Percentiles rank a stretch among this genome's conserved stretches.
Evolutionary conservation across 2,113 vertebrate genomes (phyloP).

Genomic region (Xenopus tropicalis): DNA sequence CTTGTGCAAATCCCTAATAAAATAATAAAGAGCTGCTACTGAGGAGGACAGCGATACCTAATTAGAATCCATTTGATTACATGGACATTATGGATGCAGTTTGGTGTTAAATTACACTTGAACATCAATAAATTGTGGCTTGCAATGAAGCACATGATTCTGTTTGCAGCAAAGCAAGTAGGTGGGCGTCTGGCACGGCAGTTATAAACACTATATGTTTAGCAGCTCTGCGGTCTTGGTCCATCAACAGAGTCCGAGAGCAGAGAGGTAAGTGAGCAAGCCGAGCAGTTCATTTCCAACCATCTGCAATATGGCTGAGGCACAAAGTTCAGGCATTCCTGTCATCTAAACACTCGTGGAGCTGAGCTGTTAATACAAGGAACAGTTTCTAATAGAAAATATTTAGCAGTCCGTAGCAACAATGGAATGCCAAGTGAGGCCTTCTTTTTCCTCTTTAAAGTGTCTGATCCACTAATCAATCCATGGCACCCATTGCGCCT

Average conservation of each 20-base stretch:
- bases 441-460: not conserved
- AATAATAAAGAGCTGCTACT: too few relatives aligned
- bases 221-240: not conserved
- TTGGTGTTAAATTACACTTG: conserved; percentile 10
- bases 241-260: not conserved
- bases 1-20: too few relatives aligned
- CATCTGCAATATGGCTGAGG: conserved; percentile 61
- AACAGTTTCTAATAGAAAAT: conserved; percentile 61
- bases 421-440: conserved; percentile 63
- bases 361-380: conserved; percentile 54
- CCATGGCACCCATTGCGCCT: not conserved
- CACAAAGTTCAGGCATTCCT: conserved; percentile 58
- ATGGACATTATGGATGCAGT: not conserved
- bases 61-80: not conserved
- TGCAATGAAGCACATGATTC: conserved; percentile 16
- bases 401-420: conserved; percentile 70
- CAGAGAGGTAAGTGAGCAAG: conserved; percentile 56
- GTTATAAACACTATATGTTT: conserved; percentile 34
- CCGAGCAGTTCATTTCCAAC: conserved; percentile 66
- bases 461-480: not conserved
- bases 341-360: conserved; percentile 48
- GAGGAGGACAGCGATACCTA: too few relatives aligned
- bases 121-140: not conserved
- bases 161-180: conserved; percentile 25
- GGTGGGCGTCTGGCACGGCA: conserved; percentile 22